These are phyloP conservation scores for Enteromius radiatus DNA, from an alignment of 2,797 vertebrate species.

Conservation along the genomic window DNA sequence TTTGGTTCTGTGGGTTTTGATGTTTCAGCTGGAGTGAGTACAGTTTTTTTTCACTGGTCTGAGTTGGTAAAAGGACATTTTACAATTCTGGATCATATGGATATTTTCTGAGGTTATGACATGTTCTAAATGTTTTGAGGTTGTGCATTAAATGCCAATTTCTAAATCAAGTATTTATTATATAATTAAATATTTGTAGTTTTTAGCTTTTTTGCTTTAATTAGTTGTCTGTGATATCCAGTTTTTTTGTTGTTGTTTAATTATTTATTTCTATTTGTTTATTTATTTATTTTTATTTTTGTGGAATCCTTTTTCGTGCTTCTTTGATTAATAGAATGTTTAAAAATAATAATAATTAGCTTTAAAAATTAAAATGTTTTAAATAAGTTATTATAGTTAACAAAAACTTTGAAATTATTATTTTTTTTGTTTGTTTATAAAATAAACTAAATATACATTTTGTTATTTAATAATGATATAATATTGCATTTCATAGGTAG, in stretches of 20 bases:
- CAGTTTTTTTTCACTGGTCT: constrained; percentile 6
- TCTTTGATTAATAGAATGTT: too few relatives aligned
- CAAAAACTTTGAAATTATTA: too few relatives aligned
- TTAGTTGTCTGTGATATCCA: background rate
- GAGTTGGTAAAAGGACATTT: background rate
- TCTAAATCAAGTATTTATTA: background rate
- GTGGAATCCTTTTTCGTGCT: background rate
- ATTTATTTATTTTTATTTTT: background rate
- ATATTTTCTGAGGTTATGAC: background rate
- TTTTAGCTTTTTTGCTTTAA: background rate
- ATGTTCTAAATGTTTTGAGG: background rate
- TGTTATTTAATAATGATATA: too few relatives aligned
- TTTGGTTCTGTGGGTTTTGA: constrained; percentile 21
- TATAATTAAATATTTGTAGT: background rate
- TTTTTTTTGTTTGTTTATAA: too few relatives aligned
- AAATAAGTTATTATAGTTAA: too few relatives aligned
- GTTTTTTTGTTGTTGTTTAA: background rate
- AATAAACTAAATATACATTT: too few relatives aligned
- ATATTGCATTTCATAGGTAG: too few relatives aligned
- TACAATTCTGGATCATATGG: background rate
- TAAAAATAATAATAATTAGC: too few relatives aligned
- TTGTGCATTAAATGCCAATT: background rate
- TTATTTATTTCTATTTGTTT: too few relatives aligned
- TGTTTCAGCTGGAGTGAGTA: background rate
- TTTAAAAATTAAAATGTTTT: too few relatives aligned